These are phyloP conservation scores for Lepus timidus DNA, from an alignment of 2,113 vertebrate genomes.

Conservation along the genomic window DNA sequence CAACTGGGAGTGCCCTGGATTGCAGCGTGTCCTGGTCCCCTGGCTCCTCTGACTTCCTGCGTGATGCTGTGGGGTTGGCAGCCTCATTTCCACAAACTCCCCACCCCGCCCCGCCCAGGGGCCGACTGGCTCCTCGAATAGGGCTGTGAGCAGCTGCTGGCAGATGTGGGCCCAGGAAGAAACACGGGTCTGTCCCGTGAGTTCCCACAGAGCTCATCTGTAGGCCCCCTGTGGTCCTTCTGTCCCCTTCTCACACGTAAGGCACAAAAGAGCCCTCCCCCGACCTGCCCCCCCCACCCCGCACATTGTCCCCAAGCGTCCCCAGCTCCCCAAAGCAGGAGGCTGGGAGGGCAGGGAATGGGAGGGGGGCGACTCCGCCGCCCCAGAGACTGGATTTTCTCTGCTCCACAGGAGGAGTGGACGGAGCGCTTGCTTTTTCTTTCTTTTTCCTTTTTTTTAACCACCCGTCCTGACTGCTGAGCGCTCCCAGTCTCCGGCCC, in stretches of 20 bases:
- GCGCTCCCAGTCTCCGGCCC: background rate
- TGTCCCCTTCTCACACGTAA: background rate
- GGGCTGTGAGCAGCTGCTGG: background rate
- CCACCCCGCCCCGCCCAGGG: no score
- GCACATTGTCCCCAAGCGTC: background rate
- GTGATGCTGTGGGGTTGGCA: no score
- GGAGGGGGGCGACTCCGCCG: background rate
- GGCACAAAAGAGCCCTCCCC: rapidly evolving
- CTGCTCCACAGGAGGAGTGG: background rate
- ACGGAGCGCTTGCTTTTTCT: background rate
- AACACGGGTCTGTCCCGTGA: background rate
- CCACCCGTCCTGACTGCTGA: background rate
- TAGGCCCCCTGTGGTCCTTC: background rate
- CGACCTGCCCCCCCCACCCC: background rate
- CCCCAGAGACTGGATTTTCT: background rate
- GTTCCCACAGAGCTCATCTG: background rate
- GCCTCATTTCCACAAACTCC: no score
- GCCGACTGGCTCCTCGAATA: no score
- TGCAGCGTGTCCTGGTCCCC: no score
- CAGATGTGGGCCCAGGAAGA: rapidly evolving
- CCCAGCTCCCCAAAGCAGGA: background rate
- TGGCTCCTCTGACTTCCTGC: background rate
- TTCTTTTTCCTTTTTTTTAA: background rate
- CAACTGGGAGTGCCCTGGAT: no score
- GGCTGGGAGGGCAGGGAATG: background rate